These are phyloP conservation scores for Chloropsis hardwickii DNA, from an alignment of 2,113 vertebrate genomes.

Conservation along the genomic window DNA sequence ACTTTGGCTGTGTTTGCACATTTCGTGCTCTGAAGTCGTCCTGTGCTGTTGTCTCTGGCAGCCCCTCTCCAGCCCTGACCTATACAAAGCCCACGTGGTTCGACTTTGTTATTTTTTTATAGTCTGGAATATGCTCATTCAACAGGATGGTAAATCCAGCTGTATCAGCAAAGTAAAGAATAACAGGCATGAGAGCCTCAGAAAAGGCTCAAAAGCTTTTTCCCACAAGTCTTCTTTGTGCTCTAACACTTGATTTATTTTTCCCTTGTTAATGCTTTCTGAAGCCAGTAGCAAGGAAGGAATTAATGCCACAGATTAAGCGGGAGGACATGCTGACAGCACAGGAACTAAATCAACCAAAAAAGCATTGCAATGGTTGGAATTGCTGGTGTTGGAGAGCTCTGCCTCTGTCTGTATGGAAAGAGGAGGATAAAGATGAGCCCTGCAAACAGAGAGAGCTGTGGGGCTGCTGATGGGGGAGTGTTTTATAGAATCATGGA, in stretches of 20 bases:
- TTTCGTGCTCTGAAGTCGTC: neutral
- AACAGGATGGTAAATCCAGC: constrained; percentile 57
- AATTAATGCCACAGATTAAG: constrained; percentile 33
- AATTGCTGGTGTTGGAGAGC: neutral
- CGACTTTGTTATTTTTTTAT: constrained; percentile 34
- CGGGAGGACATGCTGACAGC: constrained; percentile 38
- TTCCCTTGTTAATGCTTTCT: constrained; percentile 50
- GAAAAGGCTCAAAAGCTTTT: constrained; percentile 48
- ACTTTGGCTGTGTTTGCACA: constrained; percentile 3
- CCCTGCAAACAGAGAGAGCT: neutral
- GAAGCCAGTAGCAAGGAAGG: constrained; percentile 60
- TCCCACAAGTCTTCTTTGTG: constrained; percentile 63
- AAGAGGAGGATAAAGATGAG: neutral
- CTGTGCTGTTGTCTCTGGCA: constrained; percentile 47
- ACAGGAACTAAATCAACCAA: constrained; percentile 39
- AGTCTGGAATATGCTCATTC: constrained; percentile 53
- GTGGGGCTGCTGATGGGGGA: neutral
- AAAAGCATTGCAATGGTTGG: neutral
- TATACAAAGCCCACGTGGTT: constrained; percentile 38
- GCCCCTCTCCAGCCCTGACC: neutral
- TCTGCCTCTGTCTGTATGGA: neutral
- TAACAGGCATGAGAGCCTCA: constrained; percentile 58
- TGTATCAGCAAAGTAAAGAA: constrained; percentile 61
- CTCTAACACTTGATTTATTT: constrained; percentile 59
- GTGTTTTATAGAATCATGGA: neutral